These are phyloP conservation scores for Megalurothrips usitatus DNA, from an alignment of 2,888 invertebrate genomes.

Conservation along the genomic window DNA sequence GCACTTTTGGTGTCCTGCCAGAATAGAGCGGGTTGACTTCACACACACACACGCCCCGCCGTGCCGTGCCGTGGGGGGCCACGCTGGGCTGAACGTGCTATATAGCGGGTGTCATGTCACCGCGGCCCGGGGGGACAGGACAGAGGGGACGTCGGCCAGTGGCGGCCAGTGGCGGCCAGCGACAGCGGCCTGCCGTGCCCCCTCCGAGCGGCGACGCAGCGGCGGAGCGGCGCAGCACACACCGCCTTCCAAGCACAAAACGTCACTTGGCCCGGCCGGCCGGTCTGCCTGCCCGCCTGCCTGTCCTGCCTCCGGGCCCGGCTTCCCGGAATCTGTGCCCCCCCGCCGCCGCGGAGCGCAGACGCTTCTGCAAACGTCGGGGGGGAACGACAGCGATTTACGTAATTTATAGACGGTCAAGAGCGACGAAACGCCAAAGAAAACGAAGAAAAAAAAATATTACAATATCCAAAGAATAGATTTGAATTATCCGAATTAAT, in stretches of 20 bases:
- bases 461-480: too few relatives aligned
- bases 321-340: neutral
- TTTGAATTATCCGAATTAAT: too few relatives aligned
- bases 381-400: too few relatives aligned
- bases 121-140: neutral
- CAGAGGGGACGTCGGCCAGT: neutral
- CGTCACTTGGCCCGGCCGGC: too few relatives aligned
- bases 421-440: too few relatives aligned
- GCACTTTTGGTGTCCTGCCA: conserved; percentile 25
- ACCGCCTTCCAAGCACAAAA: too few relatives aligned
- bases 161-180: neutral
- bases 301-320: neutral
- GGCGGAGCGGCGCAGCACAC: too few relatives aligned
- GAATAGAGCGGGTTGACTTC: neutral
- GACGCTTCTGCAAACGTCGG: too few relatives aligned
- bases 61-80: neutral
- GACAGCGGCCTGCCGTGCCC: neutral
- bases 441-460: too few relatives aligned
- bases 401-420: too few relatives aligned
- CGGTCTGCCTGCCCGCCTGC: neutral
- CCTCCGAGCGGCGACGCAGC: too few relatives aligned
- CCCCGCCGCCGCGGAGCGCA: neutral
- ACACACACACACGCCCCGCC: neutral
- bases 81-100: neutral
- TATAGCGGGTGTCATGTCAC: neutral